These are phyloP conservation scores for Rallus limicola DNA, from an alignment of 2,113 vertebrate genomes.

Conservation along the genomic window DNA sequence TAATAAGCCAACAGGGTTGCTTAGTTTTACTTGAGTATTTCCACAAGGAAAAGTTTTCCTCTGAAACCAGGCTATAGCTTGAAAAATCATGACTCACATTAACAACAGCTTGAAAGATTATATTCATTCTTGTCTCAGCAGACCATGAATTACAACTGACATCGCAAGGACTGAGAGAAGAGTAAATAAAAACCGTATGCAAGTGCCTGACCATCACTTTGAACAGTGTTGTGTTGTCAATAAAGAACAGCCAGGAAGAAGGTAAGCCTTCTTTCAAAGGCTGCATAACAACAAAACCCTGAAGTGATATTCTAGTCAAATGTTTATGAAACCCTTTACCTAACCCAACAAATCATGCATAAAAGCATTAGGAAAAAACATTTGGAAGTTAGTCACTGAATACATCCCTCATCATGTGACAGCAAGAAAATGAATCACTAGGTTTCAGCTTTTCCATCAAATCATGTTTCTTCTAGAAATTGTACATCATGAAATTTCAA, in stretches of 20 bases:
- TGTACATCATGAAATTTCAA: background rate
- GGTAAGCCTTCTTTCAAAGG: background rate
- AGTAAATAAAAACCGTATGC: background rate
- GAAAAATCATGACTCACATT: background rate
- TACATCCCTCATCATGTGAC: background rate
- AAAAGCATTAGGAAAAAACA: background rate
- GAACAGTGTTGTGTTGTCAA: background rate
- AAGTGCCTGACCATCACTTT: background rate
- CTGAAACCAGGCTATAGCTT: background rate
- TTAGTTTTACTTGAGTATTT: background rate
- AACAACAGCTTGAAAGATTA: background rate
- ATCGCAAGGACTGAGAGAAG: background rate
- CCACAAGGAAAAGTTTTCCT: background rate
- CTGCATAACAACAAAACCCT: background rate
- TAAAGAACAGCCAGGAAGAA: background rate
- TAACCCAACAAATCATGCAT: background rate
- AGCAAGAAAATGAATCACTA: background rate
- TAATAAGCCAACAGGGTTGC: background rate
- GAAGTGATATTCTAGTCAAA: background rate
- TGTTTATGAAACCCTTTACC: background rate
- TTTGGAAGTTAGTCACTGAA: background rate
- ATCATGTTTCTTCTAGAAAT: background rate
- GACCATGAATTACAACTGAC: background rate
- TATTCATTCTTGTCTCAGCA: background rate
- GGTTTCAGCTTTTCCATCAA: background rate